Conservation (phyloP, 2,113 vertebrate genomes). For the Caracal caracal region DNA sequence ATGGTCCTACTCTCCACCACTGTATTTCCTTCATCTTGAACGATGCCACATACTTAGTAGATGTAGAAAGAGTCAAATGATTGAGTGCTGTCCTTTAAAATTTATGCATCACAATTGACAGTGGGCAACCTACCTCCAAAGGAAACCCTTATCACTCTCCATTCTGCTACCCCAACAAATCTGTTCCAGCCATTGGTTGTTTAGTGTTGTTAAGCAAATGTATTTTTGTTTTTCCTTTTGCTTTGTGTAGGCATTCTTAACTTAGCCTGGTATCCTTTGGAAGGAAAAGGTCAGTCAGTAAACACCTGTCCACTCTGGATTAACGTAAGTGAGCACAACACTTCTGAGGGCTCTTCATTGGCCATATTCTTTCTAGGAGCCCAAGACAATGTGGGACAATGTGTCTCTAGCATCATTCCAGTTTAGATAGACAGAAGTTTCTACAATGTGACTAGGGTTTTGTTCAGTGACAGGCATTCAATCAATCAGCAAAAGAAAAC, state of each 20-base stretch:
- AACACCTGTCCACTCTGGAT: not conserved
- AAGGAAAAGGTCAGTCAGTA: not conserved
- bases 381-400: not conserved
- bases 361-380: not conserved
- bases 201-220: not conserved
- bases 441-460: not conserved
- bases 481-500: not conserved
- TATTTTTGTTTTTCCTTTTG: slow-evolving; percentile 14
- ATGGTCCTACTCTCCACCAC: not conserved
- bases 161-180: not conserved
- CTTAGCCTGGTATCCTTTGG: not conserved
- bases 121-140: not conserved
- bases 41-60: not conserved
- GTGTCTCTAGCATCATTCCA: not conserved
- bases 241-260: not conserved
- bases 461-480: not conserved
- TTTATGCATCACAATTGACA: not conserved
- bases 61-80: not conserved
- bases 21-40: not conserved
- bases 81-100: not conserved
- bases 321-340: not conserved
- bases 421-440: not conserved
- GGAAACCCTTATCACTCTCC: not conserved
- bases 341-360: not conserved
- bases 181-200: not conserved